Evolutionary conservation across 1,140 invertebrate species (phyloP).

Genomic region (Sitophilus oryzae): DNA sequence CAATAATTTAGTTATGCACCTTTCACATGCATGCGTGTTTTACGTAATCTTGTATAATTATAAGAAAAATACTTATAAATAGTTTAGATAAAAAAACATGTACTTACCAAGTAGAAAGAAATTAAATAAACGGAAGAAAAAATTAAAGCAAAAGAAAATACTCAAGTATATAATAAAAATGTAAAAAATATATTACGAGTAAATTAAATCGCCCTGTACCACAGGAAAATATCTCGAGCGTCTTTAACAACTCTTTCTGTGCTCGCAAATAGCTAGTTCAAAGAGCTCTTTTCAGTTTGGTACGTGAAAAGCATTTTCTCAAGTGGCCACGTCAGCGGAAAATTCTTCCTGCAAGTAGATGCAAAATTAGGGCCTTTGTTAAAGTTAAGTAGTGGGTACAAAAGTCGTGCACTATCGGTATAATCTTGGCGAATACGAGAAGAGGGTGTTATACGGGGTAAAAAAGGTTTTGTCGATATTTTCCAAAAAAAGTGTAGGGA

Average conservation of each 20-base stretch:
- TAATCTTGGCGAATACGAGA: neutral
- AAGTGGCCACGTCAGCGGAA: conserved; percentile 17
- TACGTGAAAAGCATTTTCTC: conserved; percentile 15
- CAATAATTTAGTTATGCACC: no score
- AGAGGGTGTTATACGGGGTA: neutral
- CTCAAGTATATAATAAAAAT: no score
- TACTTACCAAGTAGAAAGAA: no score
- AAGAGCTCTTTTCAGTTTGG: conserved; percentile 4
- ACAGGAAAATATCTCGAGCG: conserved; percentile 8
- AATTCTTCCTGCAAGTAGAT: conserved; percentile 1
- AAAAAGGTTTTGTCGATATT: no score
- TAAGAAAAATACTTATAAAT: no score
- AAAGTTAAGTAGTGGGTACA: conserved; percentile 7
- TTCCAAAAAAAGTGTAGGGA: no score
- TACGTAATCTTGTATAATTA: no score
- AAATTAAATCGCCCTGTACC: neutral
- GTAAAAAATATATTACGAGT: neutral
- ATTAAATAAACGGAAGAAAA: no score
- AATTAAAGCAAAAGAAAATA: no score
- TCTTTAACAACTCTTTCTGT: conserved; percentile 4
- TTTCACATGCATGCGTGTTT: no score
- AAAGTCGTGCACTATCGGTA: conserved; percentile 13
- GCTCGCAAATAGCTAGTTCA: conserved; percentile 8
- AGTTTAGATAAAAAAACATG: no score
- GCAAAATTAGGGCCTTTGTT: conserved; percentile 15